Conservation (phyloP, 2,888 invertebrate species). For the Lithophane socia region DNA sequence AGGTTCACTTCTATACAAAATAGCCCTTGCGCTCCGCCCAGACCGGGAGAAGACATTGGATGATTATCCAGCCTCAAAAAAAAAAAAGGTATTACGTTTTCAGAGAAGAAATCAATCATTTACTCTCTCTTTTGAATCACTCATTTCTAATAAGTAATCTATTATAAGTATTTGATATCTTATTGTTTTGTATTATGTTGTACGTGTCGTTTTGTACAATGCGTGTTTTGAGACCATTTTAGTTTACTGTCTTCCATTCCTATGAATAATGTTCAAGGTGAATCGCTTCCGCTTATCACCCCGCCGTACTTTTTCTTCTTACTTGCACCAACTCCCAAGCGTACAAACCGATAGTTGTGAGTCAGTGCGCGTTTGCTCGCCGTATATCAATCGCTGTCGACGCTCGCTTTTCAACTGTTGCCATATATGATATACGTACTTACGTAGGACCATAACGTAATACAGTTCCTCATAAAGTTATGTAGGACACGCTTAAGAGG, state of each 20-base stretch:
- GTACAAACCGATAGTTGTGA: conserved; percentile 83
- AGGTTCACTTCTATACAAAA: no score
- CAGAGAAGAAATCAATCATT: no score
- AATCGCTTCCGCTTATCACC: neutral
- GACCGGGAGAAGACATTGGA: no score
- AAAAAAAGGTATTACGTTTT: no score
- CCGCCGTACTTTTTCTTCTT: neutral
- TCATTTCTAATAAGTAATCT: no score
- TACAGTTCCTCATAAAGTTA: conserved; percentile 44
- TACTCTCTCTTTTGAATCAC: no score
- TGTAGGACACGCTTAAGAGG: conserved; percentile 35
- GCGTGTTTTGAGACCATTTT: neutral
- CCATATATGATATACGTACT: conserved; percentile 64
- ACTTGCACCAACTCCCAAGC: conserved; percentile 63
- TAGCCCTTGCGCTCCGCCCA: no score
- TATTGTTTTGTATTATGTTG: no score
- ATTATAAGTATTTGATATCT: no score
- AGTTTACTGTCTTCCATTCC: neutral
- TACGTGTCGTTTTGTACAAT: no score
- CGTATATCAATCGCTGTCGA: conserved; percentile 89
- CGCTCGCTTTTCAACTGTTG: conserved; percentile 81
- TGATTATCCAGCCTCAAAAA: no score
- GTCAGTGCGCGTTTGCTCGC: conserved; percentile 87
- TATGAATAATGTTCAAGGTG: neutral
- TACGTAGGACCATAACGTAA: conserved; percentile 47